Evolutionary conservation across 2,113 vertebrate genomes (phyloP).

Genomic region (Turnix velox): DNA sequence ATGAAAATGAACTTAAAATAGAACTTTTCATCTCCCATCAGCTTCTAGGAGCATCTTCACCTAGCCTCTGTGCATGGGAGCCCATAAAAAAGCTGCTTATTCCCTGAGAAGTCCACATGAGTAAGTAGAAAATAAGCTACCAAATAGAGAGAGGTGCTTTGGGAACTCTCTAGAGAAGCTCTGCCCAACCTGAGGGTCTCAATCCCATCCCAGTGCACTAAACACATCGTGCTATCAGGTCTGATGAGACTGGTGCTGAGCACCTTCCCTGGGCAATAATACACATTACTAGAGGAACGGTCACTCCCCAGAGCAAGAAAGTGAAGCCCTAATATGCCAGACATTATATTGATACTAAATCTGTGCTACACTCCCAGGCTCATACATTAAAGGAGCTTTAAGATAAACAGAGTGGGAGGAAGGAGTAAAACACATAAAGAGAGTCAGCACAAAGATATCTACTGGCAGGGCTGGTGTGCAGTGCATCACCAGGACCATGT

Average conservation of each 20-base stretch:
- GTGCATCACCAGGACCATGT: neutral
- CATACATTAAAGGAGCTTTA: neutral
- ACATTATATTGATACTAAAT: neutral
- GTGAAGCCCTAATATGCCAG: neutral
- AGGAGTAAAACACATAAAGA: neutral
- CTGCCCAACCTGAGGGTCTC: neutral
- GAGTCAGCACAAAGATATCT: neutral
- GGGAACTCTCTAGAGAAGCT: neutral
- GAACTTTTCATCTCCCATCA: neutral
- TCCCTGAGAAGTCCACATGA: neutral
- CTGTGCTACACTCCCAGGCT: neutral
- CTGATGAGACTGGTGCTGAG: neutral
- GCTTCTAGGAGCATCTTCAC: neutral
- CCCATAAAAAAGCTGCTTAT: neutral
- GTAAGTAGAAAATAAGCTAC: neutral
- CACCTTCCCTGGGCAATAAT: neutral
- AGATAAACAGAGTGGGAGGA: neutral
- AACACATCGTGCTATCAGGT: rapidly evolving
- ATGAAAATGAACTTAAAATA: neutral
- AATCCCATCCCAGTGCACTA: neutral
- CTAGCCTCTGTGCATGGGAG: neutral
- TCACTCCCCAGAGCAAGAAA: neutral
- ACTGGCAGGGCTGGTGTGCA: neutral
- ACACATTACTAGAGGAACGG: neutral
- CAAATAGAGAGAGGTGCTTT: neutral